These are phyloP conservation scores for Phataginus tetradactyla DNA, from an alignment of 2,797 vertebrate genomes.

Conservation along the genomic window DNA sequence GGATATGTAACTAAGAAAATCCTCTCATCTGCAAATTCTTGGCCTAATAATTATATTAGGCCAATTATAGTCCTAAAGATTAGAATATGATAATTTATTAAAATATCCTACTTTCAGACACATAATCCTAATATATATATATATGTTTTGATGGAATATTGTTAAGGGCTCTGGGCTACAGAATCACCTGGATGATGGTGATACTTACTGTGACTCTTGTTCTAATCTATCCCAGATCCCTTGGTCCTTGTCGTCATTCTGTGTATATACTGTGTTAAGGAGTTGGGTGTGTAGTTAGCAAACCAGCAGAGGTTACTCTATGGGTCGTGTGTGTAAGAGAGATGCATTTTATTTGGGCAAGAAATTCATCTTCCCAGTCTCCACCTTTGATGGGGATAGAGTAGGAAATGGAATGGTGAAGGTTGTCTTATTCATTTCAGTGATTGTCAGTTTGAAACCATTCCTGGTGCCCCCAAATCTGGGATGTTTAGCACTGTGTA, in stretches of 20 bases:
- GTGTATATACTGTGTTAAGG: neutral
- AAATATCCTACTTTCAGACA: neutral
- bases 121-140: neutral
- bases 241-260: neutral
- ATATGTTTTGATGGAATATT: neutral
- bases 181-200: neutral
- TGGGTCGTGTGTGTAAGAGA: neutral
- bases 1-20: slow-evolving; percentile 17
- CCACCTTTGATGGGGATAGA: neutral
- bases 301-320: neutral
- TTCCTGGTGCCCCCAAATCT: neutral
- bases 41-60: neutral
- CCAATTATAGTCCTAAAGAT: neutral
- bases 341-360: neutral
- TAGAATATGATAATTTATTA: slow-evolving; percentile 53
- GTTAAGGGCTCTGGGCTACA: neutral
- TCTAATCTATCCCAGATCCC: neutral
- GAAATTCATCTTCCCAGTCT: slow-evolving; percentile 39
- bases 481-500: neutral
- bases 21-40: slow-evolving; percentile 15
- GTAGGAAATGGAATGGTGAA: neutral
- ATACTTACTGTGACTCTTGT: neutral
- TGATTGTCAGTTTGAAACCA: neutral
- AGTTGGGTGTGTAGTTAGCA: neutral
- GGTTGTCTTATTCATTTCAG: neutral